These are phyloP conservation scores for Podabrus alpinus DNA, from an alignment of 2,888 invertebrate genomes.

Conservation along the genomic window DNA sequence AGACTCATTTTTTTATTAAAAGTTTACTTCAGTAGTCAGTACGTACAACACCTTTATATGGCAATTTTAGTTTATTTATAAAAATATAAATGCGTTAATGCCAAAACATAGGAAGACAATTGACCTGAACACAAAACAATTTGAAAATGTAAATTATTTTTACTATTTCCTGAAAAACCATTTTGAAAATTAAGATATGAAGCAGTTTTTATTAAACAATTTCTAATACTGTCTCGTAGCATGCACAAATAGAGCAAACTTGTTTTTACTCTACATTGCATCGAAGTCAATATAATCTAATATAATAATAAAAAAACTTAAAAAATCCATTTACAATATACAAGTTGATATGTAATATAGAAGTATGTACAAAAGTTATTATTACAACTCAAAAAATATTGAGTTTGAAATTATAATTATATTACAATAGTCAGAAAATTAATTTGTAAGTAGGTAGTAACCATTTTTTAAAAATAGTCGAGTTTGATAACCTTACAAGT, in stretches of 20 bases:
- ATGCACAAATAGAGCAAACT: neutral
- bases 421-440: neutral
- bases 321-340: slow-evolving; percentile 21
- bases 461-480: neutral
- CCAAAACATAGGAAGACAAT: slow-evolving; percentile 34
- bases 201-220: neutral
- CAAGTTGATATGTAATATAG: slow-evolving; percentile 27
- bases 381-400: neutral
- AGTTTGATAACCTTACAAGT: neutral
- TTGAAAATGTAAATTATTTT: neutral
- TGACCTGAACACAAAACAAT: slow-evolving; percentile 12
- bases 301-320: slow-evolving; percentile 3
- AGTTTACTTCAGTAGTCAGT: slow-evolving; percentile 27
- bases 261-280: neutral
- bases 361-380: slow-evolving; percentile 9
- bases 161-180: neutral
- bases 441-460: neutral
- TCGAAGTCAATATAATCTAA: neutral
- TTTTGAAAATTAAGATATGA: neutral
- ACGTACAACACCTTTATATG: slow-evolving; percentile 30
- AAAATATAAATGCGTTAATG: slow-evolving; percentile 33
- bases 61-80: slow-evolving; percentile 28
- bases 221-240: neutral
- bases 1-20: slow-evolving; percentile 15
- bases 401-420: neutral